Base-by-base conservation (phyloP, 92 coral and sea anemone species). In the Porites evermanni region DNA sequence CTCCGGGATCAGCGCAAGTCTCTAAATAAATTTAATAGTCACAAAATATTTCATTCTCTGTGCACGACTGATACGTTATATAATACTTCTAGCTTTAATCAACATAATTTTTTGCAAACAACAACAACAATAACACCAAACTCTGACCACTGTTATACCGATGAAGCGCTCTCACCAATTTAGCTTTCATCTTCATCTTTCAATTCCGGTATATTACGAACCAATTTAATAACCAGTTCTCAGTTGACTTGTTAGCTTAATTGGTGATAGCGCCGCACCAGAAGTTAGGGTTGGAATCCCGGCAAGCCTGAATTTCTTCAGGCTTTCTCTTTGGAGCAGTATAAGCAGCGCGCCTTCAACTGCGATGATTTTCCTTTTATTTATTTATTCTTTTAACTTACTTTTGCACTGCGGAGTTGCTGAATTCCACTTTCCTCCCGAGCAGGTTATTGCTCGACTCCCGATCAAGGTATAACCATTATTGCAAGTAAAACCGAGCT, bases 401-500 rank as follows among this genome's bases (percentile, higher is more conserved):
- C 86, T 80, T 76, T 90, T 83, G 52, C 97, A 94, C 24, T 38
- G 67, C 1, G 97, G 91, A 38, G 79, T 10, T 19, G 88, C 77
- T 60, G 89, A 77, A 73, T 78, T 86, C 94, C 97, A 93, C 53
- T 80, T 60, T 67, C 93, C 96, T 53, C 81, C 64, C 23, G 26
- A 72, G 71, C 96, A 93, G 20, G 79, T 67, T 20, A 89, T 76
- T 19, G 67, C 74, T 8, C 79, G 26, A 21, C 71, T 79, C 8
- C 96, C 96, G 26, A 80, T 72, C 82, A 91, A 79, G 44, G 74
- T 84, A 67, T 69, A 93, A 1, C 96, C 94, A 58, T 61, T 10
- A 65, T 77, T 73, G 59, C 96, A 93, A 16, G 50, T 29, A 29
- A 29, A 29, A 29, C 32, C 32, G 32, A 29, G 32, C 32, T 3